Conservation (phyloP, 2,888 invertebrate species). For the Ceramica pisi region DNA sequence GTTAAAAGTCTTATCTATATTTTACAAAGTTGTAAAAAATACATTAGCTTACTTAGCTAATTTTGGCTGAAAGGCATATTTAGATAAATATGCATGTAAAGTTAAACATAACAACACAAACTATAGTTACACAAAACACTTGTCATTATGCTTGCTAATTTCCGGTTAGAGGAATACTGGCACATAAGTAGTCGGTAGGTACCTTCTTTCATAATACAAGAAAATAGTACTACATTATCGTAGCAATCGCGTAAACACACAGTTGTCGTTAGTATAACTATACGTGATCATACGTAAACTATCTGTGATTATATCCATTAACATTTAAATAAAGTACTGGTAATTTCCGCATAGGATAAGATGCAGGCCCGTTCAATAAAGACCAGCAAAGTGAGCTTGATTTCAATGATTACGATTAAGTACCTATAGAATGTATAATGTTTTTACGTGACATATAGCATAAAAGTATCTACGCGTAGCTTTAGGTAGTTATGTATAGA, state of each 20-base stretch:
- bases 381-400: conserved; percentile 1
- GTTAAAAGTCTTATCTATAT: not conserved
- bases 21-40: not conserved
- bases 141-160: conserved; percentile 38
- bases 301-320: too few relatives aligned
- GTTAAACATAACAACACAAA: not conserved
- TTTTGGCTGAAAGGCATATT: not conserved
- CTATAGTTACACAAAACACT: conserved; percentile 6
- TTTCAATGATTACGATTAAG: not conserved
- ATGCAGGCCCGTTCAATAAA: not conserved
- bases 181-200: not conserved
- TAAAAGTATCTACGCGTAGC: not conserved
- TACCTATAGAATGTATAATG: too few relatives aligned
- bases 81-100: not conserved
- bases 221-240: conserved; percentile 36
- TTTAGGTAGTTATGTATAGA: conserved; percentile 1
- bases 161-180: conserved; percentile 7
- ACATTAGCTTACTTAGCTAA: not conserved
- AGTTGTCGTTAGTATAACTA: not conserved
- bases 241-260: not conserved
- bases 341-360: not conserved
- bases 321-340: not conserved
- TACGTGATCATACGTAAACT: not conserved
- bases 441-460: not conserved
- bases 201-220: conserved; percentile 20